Conservation (phyloP, 1,140 invertebrate species). For the Caerostris extrusa region DNA sequence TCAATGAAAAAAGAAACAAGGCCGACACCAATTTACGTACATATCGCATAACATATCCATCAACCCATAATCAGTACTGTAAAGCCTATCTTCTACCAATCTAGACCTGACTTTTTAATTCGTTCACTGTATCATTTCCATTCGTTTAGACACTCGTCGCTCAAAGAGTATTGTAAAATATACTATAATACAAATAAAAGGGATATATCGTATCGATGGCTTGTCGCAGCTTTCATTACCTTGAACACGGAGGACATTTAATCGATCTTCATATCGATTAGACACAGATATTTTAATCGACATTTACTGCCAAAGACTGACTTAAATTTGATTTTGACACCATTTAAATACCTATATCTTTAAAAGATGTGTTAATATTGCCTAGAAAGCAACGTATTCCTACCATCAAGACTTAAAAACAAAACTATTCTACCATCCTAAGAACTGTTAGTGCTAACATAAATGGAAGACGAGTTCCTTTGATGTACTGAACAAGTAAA, state of each 20-base stretch:
- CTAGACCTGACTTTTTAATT: background rate
- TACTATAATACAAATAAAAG: background rate
- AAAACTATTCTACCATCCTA: too few species aligned
- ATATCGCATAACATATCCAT: background rate
- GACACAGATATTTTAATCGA: constrained; percentile 47
- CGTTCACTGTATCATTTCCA: background rate
- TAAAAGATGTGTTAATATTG: too few species aligned
- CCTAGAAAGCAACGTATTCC: too few species aligned
- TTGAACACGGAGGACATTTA: constrained; percentile 28
- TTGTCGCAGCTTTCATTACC: constrained; percentile 40
- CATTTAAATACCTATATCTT: too few species aligned
- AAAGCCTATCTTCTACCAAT: background rate
- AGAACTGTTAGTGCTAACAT: too few species aligned
- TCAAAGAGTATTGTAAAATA: constrained; percentile 2
- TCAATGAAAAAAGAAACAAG: background rate
- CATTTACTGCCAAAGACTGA: constrained; percentile 28
- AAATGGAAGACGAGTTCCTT: too few species aligned
- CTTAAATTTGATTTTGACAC: background rate
- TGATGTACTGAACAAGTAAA: too few species aligned
- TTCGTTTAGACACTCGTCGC: background rate
- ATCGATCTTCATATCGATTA: constrained; percentile 30
- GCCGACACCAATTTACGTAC: background rate
- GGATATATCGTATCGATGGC: background rate
- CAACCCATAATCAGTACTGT: background rate
- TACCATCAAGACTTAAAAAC: too few species aligned